Base-by-base conservation (phyloP, 2,888 invertebrate genomes). In the Parochlus steinenii region DNA sequence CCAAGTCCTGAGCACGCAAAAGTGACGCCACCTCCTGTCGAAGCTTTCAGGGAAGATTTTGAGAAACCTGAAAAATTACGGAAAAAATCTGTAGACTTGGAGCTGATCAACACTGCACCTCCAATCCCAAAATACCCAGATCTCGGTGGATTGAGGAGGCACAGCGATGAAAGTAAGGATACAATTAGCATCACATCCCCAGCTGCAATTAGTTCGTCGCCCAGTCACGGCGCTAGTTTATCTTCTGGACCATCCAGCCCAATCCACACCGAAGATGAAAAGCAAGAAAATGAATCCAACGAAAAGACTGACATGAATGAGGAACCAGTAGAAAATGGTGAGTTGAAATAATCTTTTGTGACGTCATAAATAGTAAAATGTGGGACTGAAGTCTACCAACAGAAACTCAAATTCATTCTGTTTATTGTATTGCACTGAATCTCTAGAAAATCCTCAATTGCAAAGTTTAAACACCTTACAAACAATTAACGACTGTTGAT, bases 211-310 rank as follows among this genome's bases (percentile, higher is more conserved):
- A 37, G 47, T 25, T 46, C 47, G 23, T 53, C 53, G 39, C 56
- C 55, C 3, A 48, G 50, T 1, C 55, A 56, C 12, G 52, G 58
- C 1, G 51, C 51, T 39, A 53, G 54, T 29, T 57, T 58, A 41
- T 58, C 58, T 11, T 59, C 59, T 4, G 56, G 54, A 7, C 56
- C 55, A 3, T 56, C 66, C 2, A 62, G 61, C 20, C 58, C 60
- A 3, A 56, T 56, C 12, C 55, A 58, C 36, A 61, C 61, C 2
- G 60, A 60, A 44, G 60, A 61, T 39, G 61, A 61, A 40, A 68
- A 68, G 45, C 67, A 68, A 47, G 67, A 68, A 45, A 61, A 64
- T 33, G 67, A 68, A 48, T 58, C 60, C 38, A 67, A 65, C 37
- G 67, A 67, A 50, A 68, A 68, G 48, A 58, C 55, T 11, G 49